Evolutionary conservation across 2,888 invertebrate genomes (phyloP), one percentile per base, ranked within the genome.

Genomic region (Hydrotaea cyrtoneurina): DNA sequence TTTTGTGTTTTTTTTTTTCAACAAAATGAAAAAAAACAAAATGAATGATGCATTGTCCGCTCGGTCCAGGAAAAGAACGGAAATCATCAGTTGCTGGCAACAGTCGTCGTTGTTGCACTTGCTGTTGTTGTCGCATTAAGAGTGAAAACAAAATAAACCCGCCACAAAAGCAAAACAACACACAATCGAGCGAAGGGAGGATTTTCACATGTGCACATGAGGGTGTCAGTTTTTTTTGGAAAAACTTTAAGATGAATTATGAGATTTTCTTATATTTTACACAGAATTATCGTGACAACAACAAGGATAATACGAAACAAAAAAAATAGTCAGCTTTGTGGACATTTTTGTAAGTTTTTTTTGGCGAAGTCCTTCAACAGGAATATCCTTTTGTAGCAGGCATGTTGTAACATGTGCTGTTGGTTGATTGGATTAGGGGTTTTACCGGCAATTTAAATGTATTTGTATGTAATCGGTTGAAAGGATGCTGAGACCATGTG

Each of bases 191-290:
- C 59, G 0, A 66, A 11, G 2, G 23, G 43, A 23, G 46, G 69
- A 69, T 69, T 69, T 23, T 21, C 69, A 46, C 46, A 69, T 69
- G 46, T 69, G 69, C 43, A n/a, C 46, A 36, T 64, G 46, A 46
- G 69, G 19, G 21, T 62, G 26, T 59, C 15, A 13, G 66, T 69
- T 46, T 15, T 23, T 23, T 69, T 69, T 21, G 23, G 39, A 13
- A 43, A 21, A n/a, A 66, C 43, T 69, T 69, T 69, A 43, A 69
- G 69, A 69, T 69, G 69, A 69, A 43, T 69, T 69, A 69, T 69
- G 69, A 10, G 46, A 64, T 39, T 36, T 36, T 39, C 15, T 62
- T 62, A n/a, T 62, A 31, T 19, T 55, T 55, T 55, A 55, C 19
- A 55, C 55, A 21, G 55, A 4, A 55, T 55, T 55, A 55, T 55